Percentiles rank a stretch among this genome's conserved stretches.
These are phyloP conservation scores for Pavo muticus DNA, from an alignment of 2,113 vertebrate genomes.

Conservation along the genomic window DNA sequence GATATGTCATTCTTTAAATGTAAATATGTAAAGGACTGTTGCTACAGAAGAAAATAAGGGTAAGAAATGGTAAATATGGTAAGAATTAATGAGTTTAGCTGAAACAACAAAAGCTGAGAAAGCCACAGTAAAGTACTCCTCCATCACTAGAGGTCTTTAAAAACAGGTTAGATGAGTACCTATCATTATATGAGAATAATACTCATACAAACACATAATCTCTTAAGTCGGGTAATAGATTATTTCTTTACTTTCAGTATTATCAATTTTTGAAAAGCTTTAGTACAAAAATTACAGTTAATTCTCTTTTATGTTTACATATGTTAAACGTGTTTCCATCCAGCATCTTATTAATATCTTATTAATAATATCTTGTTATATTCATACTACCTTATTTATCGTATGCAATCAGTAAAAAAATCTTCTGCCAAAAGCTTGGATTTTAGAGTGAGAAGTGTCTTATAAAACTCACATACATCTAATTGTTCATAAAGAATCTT, in stretches of 20 bases:
- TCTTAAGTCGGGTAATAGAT: not conserved
- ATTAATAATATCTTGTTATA: not conserved
- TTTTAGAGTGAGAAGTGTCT: not conserved
- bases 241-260: not conserved
- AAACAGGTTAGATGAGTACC: not conserved
- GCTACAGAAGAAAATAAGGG: not conserved
- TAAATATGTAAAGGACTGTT: not conserved
- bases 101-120: not conserved
- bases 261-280: not conserved
- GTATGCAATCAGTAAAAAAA: not conserved
- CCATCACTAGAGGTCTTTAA: not conserved
- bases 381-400: not conserved
- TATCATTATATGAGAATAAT: not conserved
- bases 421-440: not conserved
- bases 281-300: not conserved
- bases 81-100: not conserved
- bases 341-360: not conserved
- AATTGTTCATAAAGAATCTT: not conserved
- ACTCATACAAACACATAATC: not conserved
- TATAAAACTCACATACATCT: not conserved
- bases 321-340: not conserved
- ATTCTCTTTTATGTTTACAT: not conserved
- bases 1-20: not conserved
- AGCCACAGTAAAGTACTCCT: not conserved
- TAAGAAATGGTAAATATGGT: not conserved